Evolutionary conservation across 2,888 invertebrate species (phyloP), one percentile per base, ranked within the genome.

Genomic region (Suillia variegata): DNA sequence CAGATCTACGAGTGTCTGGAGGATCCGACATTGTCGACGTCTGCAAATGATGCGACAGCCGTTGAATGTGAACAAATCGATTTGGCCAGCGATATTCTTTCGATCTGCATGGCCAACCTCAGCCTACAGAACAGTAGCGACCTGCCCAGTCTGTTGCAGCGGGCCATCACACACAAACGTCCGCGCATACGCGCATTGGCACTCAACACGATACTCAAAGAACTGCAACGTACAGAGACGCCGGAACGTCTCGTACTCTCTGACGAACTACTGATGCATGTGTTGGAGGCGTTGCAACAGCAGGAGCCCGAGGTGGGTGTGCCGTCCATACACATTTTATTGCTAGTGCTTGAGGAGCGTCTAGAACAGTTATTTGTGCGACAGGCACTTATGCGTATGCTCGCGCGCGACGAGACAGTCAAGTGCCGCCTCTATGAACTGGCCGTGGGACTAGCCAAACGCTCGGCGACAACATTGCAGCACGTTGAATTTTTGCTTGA

Each of bases 1-100:
- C 82, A 86, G 67, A 84, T 91, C 57, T 85, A 89, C 61, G 85
- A 88, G 45, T 90, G 89, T 69, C 79, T 89, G 31, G 87, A 89
- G 72, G 82, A 84, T 59, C 80, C 83, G 8, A 15, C 18, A 15
- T 5, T 5, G 66, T 64, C 26, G 6, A n/a, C 1, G 26, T 42
- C 2, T 53, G 22, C 18, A 58, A 57, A 1, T 10, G n/a, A 24
- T 2, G 3, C 26, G 24, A 58, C 61, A 47, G 61, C 76, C 74
- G 53, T 71, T 88, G 89, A 64, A n/a, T n/a, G n/a, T n/a, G 83
- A 86, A 60, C 86, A 88, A 71, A 81, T 87, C 3, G 85, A 86
- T 67, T 71, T 88, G 58, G 86, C 88, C 17, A 88, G 88, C 73
- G 88, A 89, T 70, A 86, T 91, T 4, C 79, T 91, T 34, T 83